Evolutionary conservation across 2,113 vertebrate species (phyloP).

Genomic region (Onychostruthus taczanowskii): DNA sequence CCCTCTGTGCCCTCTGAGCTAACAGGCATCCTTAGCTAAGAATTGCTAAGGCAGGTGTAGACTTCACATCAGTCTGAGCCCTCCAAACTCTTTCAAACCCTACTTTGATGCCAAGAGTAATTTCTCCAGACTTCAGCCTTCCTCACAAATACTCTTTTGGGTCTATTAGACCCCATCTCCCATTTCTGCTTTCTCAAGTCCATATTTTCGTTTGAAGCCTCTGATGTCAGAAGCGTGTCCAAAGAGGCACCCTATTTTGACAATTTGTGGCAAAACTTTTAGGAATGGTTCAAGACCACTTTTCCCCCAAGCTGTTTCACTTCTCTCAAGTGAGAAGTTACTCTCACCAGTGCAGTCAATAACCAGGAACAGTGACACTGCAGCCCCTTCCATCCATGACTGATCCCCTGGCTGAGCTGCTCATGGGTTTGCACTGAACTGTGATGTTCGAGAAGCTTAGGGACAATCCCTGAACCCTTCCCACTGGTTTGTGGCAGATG

Average conservation of each 20-base stretch:
- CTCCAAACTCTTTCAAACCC: background rate
- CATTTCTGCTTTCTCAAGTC: background rate
- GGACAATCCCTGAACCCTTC: background rate
- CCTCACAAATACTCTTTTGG: background rate
- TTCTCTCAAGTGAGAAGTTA: background rate
- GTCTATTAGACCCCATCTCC: background rate
- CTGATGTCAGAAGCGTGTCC: background rate
- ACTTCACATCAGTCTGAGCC: background rate
- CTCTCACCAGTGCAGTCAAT: background rate
- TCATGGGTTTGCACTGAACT: background rate
- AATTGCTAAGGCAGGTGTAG: background rate
- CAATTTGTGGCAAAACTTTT: background rate
- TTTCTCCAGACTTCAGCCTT: background rate
- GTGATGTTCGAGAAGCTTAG: accelerated
- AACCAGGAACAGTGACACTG: background rate
- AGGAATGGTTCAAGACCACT: background rate
- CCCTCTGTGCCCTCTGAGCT: background rate
- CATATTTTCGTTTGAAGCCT: background rate
- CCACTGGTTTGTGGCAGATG: background rate
- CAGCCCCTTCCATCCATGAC: background rate
- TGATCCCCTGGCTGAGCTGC: background rate
- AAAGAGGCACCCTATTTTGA: background rate
- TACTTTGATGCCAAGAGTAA: background rate
- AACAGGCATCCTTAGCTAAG: background rate
- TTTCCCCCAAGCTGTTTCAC: background rate